Evolutionary conservation across 1,140 invertebrate genomes (phyloP), one percentile per base, ranked within the genome.

Genomic region (Drosophila ironensis): DNA sequence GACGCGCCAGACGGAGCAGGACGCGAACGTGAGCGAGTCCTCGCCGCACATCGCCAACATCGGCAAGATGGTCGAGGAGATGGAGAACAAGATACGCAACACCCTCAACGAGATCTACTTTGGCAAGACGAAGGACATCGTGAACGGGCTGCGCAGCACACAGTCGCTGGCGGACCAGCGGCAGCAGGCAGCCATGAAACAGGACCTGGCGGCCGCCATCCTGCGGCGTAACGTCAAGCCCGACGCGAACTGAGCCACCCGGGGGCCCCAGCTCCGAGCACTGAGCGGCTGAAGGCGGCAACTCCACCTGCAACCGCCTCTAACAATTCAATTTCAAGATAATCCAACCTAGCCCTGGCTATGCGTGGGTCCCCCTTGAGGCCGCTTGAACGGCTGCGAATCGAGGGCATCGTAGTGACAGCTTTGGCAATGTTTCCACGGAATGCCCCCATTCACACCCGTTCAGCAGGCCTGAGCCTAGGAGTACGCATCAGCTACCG

Each of bases 71-170:
- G 96, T 97, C 0, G 96, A 99, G 91, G 98, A 99, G 76, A 99
- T 99, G 97, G 99, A 99, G 90, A 99, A 99, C 90, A 99, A 99
- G 93, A 99, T 99, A 86, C 93, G 98, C 70, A 98, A 97, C 88
- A 99, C 98, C 0, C 91, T 99, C 45, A 99, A 99, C 90, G 97
- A 99, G 91, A 99, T 99, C 72, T 99, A 99, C 91, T 99, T 99
- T 92, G 97, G 98, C 76, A 99, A 99, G 92, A 99, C 98, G 9
- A 97, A 97, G 90, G 97, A 99, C 91, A 99, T 99, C 88, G 97
- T 99, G 9, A 99, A 99, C 88, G 97, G 97, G n/a, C 91, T 99
- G 60, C 93, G 98, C 41, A 97, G 96, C 35, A 94, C 97, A 51
- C 94, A 96, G 84, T 94, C 96, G 1, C 91, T 98, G 22, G 94